Percentiles rank a stretch among this genome's conserved stretches.
These are phyloP conservation scores for Callipepla californica DNA, from an alignment of 2,113 vertebrate genomes.

Conservation along the genomic window DNA sequence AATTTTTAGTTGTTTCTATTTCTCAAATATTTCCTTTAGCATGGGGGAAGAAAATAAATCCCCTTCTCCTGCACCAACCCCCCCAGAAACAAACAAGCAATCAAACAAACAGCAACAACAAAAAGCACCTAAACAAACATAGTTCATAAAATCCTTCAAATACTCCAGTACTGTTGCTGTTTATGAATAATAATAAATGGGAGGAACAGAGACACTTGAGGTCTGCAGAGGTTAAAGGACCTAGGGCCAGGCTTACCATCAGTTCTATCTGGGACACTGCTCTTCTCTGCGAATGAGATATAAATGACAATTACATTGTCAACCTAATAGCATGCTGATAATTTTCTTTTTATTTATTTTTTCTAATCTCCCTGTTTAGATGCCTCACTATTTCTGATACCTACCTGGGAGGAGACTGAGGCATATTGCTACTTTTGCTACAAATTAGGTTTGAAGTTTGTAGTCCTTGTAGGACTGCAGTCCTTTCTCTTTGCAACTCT, in stretches of 20 bases:
- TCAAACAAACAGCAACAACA: no score
- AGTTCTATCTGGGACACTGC: neutral
- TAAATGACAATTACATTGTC: neutral
- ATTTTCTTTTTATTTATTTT: neutral
- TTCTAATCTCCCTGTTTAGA: neutral
- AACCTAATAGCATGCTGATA: neutral
- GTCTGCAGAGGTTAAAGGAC: neutral
- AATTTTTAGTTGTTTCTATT: neutral
- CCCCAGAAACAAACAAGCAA: no score
- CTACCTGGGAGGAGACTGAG: neutral
- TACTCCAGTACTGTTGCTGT: neutral
- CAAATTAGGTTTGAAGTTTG: neutral
- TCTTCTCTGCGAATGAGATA: neutral
- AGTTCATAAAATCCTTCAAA: neutral
- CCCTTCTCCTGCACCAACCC: no score
- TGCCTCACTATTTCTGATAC: neutral
- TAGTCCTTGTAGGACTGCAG: neutral
- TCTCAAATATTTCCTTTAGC: neutral
- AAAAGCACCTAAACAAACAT: fast-evolving
- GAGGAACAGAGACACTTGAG: neutral
- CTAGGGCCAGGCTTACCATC: neutral
- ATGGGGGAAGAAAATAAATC: neutral
- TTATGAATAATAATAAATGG: neutral
- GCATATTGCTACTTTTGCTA: neutral
- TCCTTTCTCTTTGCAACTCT: neutral